Evolutionary conservation across 1,140 invertebrate genomes (phyloP).

Genomic region (Drosophila guanche): DNA sequence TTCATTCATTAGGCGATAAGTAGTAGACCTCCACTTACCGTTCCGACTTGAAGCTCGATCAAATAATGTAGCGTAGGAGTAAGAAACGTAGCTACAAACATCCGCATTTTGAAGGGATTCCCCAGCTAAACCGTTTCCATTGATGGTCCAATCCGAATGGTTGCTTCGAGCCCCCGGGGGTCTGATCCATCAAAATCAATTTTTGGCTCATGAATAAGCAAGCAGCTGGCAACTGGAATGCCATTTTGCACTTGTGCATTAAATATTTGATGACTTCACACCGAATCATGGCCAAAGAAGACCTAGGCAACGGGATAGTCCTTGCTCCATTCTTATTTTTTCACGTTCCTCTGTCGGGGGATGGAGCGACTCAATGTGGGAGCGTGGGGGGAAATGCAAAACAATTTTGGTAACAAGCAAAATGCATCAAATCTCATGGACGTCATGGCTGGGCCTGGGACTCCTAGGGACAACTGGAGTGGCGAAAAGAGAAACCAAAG

Average conservation of each 20-base stretch:
- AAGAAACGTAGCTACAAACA: too few relatives aligned
- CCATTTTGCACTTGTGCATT: constrained; percentile 41
- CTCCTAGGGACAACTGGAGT: constrained; percentile 38
- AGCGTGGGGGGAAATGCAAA: constrained; percentile 54
- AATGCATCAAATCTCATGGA: constrained; percentile 73
- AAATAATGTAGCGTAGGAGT: too few relatives aligned
- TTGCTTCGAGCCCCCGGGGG: too few relatives aligned
- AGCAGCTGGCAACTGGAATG: constrained; percentile 23
- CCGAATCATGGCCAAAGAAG: constrained; percentile 20
- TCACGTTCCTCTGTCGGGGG: constrained; percentile 17
- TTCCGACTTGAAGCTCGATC: too few relatives aligned
- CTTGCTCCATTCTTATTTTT: constrained; percentile 4
- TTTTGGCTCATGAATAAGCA: constrained; percentile 38
- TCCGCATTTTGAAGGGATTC: too few relatives aligned
- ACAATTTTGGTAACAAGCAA: constrained; percentile 76
- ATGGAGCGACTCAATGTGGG: constrained; percentile 22
- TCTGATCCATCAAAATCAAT: constrained; percentile 36
- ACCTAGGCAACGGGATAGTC: constrained; percentile 9
- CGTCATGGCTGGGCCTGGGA: constrained; percentile 4
- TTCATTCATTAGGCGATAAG: constrained; percentile 23
- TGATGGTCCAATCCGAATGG: too few relatives aligned
- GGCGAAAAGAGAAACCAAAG: constrained; percentile 56
- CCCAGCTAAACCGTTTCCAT: too few relatives aligned
- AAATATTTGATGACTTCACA: constrained; percentile 61
- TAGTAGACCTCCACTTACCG: neutral